Conservation (phyloP, 2,888 invertebrate genomes). For the Junonia oenone region DNA sequence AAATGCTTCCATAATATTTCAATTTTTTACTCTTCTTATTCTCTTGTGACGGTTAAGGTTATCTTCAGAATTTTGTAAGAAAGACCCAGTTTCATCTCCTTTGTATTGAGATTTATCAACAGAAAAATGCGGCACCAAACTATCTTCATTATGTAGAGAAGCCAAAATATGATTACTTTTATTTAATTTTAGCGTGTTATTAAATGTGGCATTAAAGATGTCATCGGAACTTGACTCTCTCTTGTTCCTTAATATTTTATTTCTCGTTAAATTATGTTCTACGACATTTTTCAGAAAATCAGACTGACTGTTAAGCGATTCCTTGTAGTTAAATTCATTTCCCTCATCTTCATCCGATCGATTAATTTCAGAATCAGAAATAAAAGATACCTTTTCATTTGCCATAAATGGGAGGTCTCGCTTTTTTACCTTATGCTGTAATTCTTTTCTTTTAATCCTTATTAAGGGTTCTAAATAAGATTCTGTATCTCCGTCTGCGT, state of each 20-base stretch:
- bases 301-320: slow-evolving; percentile 48
- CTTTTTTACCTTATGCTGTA: slow-evolving; percentile 45
- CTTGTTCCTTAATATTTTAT: slow-evolving; percentile 44
- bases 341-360: slow-evolving; percentile 71
- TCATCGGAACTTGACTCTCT: slow-evolving; percentile 36
- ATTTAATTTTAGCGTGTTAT: not conserved
- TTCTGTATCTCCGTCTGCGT: slow-evolving; percentile 45
- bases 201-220: not conserved
- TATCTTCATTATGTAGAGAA: slow-evolving; percentile 29
- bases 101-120: slow-evolving; percentile 47
- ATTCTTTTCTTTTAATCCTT: slow-evolving; percentile 61
- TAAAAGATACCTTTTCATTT: slow-evolving; percentile 56
- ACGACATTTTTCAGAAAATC: slow-evolving; percentile 35
- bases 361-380: slow-evolving; percentile 58
- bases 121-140: slow-evolving; percentile 38
- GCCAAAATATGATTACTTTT: slow-evolving; percentile 18
- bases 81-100: slow-evolving; percentile 54
- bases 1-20: not conserved
- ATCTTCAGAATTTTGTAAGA: slow-evolving; percentile 50
- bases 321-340: slow-evolving; percentile 71
- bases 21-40: slow-evolving; percentile 45
- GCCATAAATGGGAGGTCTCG: slow-evolving; percentile 49
- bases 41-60: slow-evolving; percentile 60
- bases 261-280: slow-evolving; percentile 65
- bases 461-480: slow-evolving; percentile 51